phyloP scores from a whole-genome alignment of 2,113 vertebrate genomes.

The Tachysurus vachellii region DNA sequence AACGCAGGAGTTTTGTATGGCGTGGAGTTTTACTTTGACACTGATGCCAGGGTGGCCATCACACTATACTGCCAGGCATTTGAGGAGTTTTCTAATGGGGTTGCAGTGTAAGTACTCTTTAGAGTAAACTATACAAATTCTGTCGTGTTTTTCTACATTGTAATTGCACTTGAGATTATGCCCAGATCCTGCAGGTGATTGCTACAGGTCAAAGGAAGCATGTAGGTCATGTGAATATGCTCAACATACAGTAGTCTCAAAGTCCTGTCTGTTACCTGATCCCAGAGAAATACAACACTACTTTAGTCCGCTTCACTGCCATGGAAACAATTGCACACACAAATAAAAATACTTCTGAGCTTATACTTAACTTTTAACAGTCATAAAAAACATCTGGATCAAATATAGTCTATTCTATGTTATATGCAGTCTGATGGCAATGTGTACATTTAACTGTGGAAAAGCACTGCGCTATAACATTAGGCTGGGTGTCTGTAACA shows the following conservation, averaged over 20 bases:
- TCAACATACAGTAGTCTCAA: background rate
- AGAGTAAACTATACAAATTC: background rate
- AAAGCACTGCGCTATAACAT: background rate
- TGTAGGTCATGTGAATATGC: constrained; percentile 19
- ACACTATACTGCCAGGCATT: constrained; percentile 95
- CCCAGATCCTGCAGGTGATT: background rate
- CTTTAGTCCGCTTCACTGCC: constrained; percentile 4
- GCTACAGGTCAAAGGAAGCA: background rate
- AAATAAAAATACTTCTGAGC: background rate
- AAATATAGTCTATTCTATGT: background rate
- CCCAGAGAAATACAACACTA: constrained; percentile 31
- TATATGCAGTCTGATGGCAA: background rate
- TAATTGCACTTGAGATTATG: background rate
- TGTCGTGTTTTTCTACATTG: background rate
- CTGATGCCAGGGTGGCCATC: constrained; percentile 93
- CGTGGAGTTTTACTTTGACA: constrained; percentile 96
- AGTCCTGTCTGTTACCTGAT: constrained; percentile 10
- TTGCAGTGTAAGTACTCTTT: constrained; percentile 85
- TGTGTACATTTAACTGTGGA: background rate
- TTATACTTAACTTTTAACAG: background rate
- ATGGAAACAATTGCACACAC: constrained; percentile 15
- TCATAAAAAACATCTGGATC: background rate
- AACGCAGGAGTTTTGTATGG: constrained; percentile 89
- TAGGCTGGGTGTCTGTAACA: background rate
- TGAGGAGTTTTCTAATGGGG: constrained; percentile 93